Evolutionary conservation across 2,113 vertebrate genomes (phyloP), one percentile per base, ranked within the genome.

Genomic region (Willisornis vidua): DNA sequence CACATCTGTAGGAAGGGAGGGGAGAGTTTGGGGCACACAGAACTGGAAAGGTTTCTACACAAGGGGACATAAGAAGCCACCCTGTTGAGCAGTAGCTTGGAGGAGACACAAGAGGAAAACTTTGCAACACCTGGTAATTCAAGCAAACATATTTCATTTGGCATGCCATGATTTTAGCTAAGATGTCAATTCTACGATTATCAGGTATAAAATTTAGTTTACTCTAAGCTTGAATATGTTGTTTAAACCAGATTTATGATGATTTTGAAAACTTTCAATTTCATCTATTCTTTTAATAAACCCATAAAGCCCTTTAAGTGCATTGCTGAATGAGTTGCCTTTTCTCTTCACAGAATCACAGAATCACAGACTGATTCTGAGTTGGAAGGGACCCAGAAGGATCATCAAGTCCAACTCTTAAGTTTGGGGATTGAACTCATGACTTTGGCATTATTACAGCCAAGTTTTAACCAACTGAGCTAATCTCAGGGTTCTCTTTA

Each of bases 1-100:
- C 96, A 94, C 31, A 62, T 97, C 91, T 94, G 96, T 96, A 97
- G 95, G 95, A 97, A 97, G 90, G 93, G 94, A 97, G 97, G 96
- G 92, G 96, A 97, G 43, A 79, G 96, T 93, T 97, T 95, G 41
- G 75, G 29, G 52, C 33, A 12, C 19, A 16, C 15, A 79, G 67
- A 68, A 28, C 25, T 67, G 18, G 4, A 1, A 14, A 73, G 15
- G 28, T 58, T 41, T 79, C 24, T 37, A 1, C 0, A 3, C 9
- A 14, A 19, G 22, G 16, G 19, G 16, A 79, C 23, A 4, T 8
- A 19, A 77, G 45, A 43, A 13, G 28, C 19, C 22, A 18, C 18
- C 20, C 16, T 28, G 20, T 2, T 49, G 57, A 45, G 37, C 19
- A 77, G 14, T 26, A 76, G 12, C 31, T 3, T 26, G 11, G 24